Evolutionary conservation across 2,797 vertebrate species (phyloP).

Genomic region (Pangasius macronema): DNA sequence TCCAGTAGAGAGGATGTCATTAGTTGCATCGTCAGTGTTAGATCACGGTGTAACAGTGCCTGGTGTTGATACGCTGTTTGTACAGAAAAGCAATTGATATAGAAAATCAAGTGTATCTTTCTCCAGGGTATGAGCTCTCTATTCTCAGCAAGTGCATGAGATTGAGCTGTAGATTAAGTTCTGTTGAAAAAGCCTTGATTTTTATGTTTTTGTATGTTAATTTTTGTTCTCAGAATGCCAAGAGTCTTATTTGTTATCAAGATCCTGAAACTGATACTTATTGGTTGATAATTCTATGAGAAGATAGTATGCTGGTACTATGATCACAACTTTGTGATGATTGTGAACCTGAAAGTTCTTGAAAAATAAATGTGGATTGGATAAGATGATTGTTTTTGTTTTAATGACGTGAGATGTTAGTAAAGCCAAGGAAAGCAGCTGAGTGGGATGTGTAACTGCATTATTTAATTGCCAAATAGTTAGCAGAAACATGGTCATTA

Average conservation of each 20-base stretch:
- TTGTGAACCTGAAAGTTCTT: not conserved
- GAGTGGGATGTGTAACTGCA: not conserved
- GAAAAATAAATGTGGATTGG: not conserved
- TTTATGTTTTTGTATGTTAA: not conserved
- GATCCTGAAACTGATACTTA: slow-evolving; percentile 11
- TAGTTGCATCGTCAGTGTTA: slow-evolving; percentile 44
- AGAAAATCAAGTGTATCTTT: slow-evolving; percentile 34
- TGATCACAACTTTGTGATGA: not conserved
- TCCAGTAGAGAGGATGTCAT: slow-evolving; percentile 30
- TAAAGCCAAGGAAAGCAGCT: not conserved
- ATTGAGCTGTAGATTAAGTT: not conserved
- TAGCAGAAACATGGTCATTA: not conserved
- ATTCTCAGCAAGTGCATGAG: slow-evolving; percentile 32
- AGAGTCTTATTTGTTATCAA: not conserved
- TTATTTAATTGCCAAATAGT: not conserved
- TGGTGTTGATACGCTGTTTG: slow-evolving; percentile 39
- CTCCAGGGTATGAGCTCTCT: slow-evolving; percentile 19
- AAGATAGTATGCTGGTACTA: not conserved
- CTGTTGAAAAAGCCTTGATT: not conserved
- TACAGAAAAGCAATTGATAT: slow-evolving; percentile 46
- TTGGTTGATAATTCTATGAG: not conserved
- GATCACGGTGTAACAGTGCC: slow-evolving; percentile 40
- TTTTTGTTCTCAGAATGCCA: not conserved
- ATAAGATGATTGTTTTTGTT: not conserved
- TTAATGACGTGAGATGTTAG: not conserved